Conservation (phyloP, 2,113 vertebrate species). For the Microcebus murinus region DNA sequence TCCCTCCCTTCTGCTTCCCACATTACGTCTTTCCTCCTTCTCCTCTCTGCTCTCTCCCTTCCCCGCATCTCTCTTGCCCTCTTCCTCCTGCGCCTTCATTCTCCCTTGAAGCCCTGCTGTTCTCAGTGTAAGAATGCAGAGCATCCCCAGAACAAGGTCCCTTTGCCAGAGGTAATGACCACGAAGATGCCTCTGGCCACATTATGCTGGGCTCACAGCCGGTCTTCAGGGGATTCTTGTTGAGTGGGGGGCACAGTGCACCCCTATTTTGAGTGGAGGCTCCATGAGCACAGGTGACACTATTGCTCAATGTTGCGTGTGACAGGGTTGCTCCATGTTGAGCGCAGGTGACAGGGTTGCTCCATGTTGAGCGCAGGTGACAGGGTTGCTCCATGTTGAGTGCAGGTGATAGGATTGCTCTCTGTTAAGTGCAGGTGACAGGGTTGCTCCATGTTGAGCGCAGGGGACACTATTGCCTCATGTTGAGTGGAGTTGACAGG, state of each 20-base stretch:
- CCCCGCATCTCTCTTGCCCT: not conserved
- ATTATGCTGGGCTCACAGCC: rapidly evolving
- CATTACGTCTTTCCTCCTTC: too few species aligned
- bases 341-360: not conserved
- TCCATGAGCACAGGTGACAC: not conserved
- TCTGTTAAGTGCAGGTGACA: too few species aligned
- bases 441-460: too few species aligned
- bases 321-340: not conserved
- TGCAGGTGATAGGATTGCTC: too few species aligned
- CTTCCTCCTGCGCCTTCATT: not conserved
- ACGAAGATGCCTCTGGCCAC: not conserved
- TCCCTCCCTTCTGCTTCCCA: too few species aligned
- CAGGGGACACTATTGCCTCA: rapidly evolving
- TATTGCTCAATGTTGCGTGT: not conserved
- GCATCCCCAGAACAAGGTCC: not conserved
- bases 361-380: not conserved
- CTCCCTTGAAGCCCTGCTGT: not conserved
- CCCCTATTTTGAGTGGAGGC: not conserved
- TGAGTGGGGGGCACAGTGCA: not conserved
- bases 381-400: not conserved
- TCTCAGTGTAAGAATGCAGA: not conserved
- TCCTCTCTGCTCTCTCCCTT: not conserved
- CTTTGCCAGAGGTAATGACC: not conserved
- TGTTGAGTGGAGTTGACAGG: too few species aligned
- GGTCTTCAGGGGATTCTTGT: not conserved